These are phyloP conservation scores for Crotalus tigris DNA, from an alignment of 2,113 vertebrate genomes.

Conservation along the genomic window DNA sequence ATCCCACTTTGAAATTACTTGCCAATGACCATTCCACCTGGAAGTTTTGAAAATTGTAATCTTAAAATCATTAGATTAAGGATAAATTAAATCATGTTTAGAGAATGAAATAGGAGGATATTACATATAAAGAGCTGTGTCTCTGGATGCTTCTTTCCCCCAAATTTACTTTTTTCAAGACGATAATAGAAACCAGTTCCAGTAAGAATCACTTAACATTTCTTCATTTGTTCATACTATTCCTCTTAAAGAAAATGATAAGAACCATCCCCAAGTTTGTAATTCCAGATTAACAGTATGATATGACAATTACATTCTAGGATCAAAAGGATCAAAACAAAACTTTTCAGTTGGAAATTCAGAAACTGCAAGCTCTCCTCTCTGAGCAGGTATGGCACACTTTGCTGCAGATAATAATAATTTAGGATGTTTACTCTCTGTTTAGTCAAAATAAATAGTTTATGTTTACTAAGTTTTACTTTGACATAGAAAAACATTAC, in stretches of 20 bases:
- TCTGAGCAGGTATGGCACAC: conserved; percentile 70
- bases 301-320: conserved; percentile 57
- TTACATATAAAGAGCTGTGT: background rate
- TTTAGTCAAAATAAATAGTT: background rate
- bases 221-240: background rate
- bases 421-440: background rate
- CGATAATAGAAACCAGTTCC: background rate
- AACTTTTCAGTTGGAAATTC: conserved; percentile 69
- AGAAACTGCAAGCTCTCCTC: conserved; percentile 68
- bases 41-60: background rate
- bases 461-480: background rate
- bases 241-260: conserved; percentile 10
- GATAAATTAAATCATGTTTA: background rate
- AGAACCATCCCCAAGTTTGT: background rate
- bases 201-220: conserved; percentile 4
- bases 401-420: conserved; percentile 4
- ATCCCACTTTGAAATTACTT: background rate
- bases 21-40: background rate
- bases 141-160: background rate
- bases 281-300: conserved; percentile 8
- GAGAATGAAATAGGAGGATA: background rate
- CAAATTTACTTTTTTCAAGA: background rate
- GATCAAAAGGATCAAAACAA: conserved; percentile 71
- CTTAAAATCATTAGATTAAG: background rate
- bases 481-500: background rate